Evolutionary conservation across 2,888 invertebrate species (phyloP).

Genomic region (Caenorhabditis becei): DNA sequence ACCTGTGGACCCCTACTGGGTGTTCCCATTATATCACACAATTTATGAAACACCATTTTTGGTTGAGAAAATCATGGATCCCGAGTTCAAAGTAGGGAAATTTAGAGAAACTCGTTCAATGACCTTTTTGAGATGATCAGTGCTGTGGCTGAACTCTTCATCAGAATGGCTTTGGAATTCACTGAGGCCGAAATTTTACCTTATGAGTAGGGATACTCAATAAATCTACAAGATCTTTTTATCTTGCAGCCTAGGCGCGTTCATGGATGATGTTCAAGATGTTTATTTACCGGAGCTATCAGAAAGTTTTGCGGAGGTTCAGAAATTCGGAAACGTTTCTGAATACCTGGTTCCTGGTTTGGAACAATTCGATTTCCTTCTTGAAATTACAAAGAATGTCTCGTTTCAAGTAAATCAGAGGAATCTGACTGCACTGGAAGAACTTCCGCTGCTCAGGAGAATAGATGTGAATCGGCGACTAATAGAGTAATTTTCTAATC

Average conservation of each 20-base stretch:
- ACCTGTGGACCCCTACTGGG: conserved; percentile 46
- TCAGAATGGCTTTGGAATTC: conserved; percentile 81
- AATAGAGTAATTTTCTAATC: conserved; percentile 20
- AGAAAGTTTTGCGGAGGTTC: not conserved
- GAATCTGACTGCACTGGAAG: not conserved
- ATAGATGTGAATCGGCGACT: conserved; percentile 32
- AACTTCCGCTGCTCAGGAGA: conserved; percentile 6
- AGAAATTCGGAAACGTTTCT: not conserved
- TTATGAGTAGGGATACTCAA: conserved; percentile 39
- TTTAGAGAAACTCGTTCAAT: not conserved
- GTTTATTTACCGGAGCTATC: conserved; percentile 36
- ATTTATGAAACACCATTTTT: conserved; percentile 79
- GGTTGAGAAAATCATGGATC: conserved; percentile 78
- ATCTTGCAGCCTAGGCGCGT: conserved; percentile 43
- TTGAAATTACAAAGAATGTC: conserved; percentile 6
- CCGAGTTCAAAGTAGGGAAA: conserved; percentile 48
- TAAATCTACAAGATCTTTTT: too few species aligned
- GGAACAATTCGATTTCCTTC: conserved; percentile 27
- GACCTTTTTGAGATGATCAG: conserved; percentile 76
- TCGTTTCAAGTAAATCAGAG: not conserved
- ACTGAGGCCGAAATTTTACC: conserved; percentile 78
- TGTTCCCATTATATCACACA: conserved; percentile 79
- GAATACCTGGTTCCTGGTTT: not conserved
- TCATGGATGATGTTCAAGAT: conserved; percentile 15
- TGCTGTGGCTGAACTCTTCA: conserved; percentile 81